Base-by-base conservation (phyloP, 2,113 vertebrate species). In the Pleuronectes platessa region DNA sequence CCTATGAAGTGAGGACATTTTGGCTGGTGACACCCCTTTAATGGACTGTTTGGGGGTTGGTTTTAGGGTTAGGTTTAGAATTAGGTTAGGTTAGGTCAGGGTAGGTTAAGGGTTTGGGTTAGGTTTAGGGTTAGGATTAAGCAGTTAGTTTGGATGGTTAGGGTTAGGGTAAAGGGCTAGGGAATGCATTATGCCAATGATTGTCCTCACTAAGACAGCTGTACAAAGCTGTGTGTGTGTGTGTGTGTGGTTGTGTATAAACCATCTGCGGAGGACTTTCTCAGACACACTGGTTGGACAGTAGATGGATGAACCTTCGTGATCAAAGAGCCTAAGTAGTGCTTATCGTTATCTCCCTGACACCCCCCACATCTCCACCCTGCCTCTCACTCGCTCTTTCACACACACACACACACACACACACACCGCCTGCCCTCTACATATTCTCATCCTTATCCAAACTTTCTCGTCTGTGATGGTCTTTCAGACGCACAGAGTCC, bases 311-410 rank as follows among this genome's bases (percentile, higher is more conserved):
- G 89, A 90, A 79, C 58, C 67, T 84, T 66, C 59, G 70, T 76
- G 91, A 92, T 92, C 92, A 93, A 93, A 93, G 89, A 86, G 87
- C 81, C 78, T 90, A 92, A 92, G 92, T 92, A 81, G 86, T 90
- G 88, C 88, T 91, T 89, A 92, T 90, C 85, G 35, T 90, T 91
- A 92, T 86, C 83, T 84, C 61, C 68, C 66, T 35, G 6, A 71
- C 70, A 13, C 42, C 21, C 68, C 40, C 26, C n/a, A 15, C 47
- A 24, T 51, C 51, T 55, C 47, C 66, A 20, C 67, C 21, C 21
- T 23, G 40, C 31, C 62, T 47, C 47, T 7, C 47, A 18, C 47
- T 49, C 47, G 1, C 6, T 49, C 47, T 49, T 15, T 49, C 27
- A 31, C 27, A 31, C 27, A 31, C 27, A 31, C 68, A n/a, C 64